These are phyloP conservation scores for Orius laevigatus DNA, from an alignment of 1,140 invertebrate species.

Conservation along the genomic window DNA sequence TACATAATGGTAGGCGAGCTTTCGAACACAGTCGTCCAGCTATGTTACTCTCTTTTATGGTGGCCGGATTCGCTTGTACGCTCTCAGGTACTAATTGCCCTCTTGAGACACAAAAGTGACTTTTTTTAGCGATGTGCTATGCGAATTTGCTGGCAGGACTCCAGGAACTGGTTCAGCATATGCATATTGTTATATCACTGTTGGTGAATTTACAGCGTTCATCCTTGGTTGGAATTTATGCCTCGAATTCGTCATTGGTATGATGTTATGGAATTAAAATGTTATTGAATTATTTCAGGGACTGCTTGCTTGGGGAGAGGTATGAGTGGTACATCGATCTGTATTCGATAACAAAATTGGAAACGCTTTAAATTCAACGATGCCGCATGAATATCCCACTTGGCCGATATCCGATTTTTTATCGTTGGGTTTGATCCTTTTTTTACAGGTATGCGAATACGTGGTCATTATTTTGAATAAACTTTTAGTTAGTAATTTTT, in stretches of 20 bases:
- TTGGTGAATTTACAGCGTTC: conserved; percentile 65
- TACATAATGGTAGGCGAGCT: conserved; percentile 77
- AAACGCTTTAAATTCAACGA: conserved; percentile 34
- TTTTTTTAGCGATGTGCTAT: conserved; percentile 57
- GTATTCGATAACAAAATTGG: conserved; percentile 41
- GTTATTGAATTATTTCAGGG: too few relatives aligned
- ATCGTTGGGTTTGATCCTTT: conserved; percentile 35
- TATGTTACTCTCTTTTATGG: conserved; percentile 64
- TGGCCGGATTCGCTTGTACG: conserved; percentile 69
- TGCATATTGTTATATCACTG: conserved; percentile 73
- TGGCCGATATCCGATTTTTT: conserved; percentile 49
- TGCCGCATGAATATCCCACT: conserved; percentile 35
- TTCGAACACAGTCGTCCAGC: conserved; percentile 57
- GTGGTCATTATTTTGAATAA: too few relatives aligned
- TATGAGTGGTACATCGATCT: conserved; percentile 52
- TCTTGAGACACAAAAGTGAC: conserved; percentile 27
- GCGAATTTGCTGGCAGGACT: conserved; percentile 82
- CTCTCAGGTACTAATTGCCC: conserved; percentile 15
- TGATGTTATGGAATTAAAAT: too few relatives aligned
- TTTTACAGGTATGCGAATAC: conserved; percentile 39
- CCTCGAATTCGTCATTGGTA: conserved; percentile 75
- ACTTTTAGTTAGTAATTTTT: background rate
- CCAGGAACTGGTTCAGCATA: conserved; percentile 74
- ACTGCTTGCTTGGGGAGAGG: conserved; percentile 32
- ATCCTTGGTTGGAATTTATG: conserved; percentile 76